These are phyloP conservation scores for Pheosia tremula DNA, from an alignment of 2,888 invertebrate genomes.

Conservation along the genomic window DNA sequence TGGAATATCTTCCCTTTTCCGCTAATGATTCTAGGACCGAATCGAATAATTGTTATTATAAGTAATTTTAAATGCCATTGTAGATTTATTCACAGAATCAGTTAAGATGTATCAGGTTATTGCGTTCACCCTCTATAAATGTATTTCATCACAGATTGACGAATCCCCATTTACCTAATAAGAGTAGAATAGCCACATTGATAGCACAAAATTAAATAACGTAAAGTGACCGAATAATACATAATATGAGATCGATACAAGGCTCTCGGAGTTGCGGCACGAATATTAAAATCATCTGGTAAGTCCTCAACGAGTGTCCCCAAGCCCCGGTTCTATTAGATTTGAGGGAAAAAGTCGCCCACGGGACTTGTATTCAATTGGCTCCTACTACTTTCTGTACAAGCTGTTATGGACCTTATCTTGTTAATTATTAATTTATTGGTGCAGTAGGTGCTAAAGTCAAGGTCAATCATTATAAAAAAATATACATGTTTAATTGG, in stretches of 20 bases:
- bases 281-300: constrained; percentile 78
- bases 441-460: constrained; percentile 3
- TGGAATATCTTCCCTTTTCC: no score
- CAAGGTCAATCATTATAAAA: constrained; percentile 8
- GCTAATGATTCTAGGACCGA: no score
- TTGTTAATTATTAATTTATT: constrained; percentile 7
- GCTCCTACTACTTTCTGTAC: constrained; percentile 35
- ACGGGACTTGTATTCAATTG: constrained; percentile 73
- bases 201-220: neutral
- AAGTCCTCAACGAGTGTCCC: constrained; percentile 54
- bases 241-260: constrained; percentile 56
- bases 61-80: no score
- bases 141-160: no score
- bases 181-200: neutral
- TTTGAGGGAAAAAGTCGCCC: constrained; percentile 68
- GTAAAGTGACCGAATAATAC: constrained; percentile 55
- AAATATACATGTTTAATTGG: no score
- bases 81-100: no score
- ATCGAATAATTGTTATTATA: no score
- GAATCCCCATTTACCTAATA: neutral
- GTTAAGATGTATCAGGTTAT: no score
- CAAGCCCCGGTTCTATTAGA: constrained; percentile 62
- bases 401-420: constrained; percentile 6
- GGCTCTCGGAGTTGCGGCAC: constrained; percentile 56
- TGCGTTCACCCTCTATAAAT: no score